Evolutionary conservation across 2,888 invertebrate species (phyloP).

Genomic region (Mesopsocus fuscifrons): DNA sequence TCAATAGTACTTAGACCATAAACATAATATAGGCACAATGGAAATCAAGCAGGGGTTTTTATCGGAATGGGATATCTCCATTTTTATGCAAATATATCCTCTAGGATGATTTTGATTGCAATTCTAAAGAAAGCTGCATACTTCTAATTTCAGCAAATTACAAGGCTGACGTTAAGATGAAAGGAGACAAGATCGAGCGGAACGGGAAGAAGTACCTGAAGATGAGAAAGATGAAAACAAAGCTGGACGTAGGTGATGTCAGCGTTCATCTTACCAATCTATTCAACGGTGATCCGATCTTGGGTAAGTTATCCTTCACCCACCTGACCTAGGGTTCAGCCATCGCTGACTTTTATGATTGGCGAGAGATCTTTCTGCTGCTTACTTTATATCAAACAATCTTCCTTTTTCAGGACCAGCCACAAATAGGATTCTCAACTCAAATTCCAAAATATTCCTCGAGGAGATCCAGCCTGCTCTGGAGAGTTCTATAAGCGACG

Average conservation of each 20-base stretch:
- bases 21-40: too few species aligned
- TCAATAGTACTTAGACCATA: too few species aligned
- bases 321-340: background rate
- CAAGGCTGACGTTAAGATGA: constrained; percentile 12
- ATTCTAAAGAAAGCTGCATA: too few species aligned
- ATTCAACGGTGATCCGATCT: constrained; percentile 13
- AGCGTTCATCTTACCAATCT: constrained; percentile 12
- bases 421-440: constrained; percentile 44
- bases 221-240: constrained; percentile 12
- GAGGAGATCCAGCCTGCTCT: constrained; percentile 45
- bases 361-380: too few species aligned
- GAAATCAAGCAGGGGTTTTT: too few species aligned
- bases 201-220: constrained; percentile 12
- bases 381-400: background rate
- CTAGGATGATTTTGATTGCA: too few species aligned
- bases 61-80: too few species aligned
- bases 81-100: too few species aligned
- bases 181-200: constrained; percentile 10
- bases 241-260: constrained; percentile 13
- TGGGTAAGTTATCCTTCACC: constrained; percentile 12
- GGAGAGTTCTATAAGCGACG: constrained; percentile 39
- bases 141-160: constrained; percentile 13
- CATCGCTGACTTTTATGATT: background rate
- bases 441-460: constrained; percentile 45
- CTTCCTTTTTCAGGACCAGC: constrained; percentile 31